A percentile compares a stretch with the other conserved stretches of the same genome.
These are phyloP conservation scores for Medauroidea extradentata DNA, from an alignment of 1,140 invertebrate species.

Conservation along the genomic window DNA sequence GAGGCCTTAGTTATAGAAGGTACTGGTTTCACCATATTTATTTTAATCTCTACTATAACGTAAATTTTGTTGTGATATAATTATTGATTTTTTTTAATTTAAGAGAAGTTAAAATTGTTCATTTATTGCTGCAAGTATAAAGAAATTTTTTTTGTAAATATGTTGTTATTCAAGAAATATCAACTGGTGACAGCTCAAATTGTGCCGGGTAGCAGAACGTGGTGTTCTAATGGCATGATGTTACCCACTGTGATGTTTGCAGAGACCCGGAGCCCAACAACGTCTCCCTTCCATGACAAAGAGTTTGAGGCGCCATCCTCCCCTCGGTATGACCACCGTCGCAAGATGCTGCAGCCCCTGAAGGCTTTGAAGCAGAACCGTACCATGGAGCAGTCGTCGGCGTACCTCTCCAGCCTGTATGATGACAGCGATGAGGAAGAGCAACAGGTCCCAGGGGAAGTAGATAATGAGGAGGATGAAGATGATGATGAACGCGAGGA, in stretches of 20 bases:
- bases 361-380: background rate
- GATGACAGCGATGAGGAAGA: background rate
- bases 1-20: background rate
- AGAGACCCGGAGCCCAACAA: too few species aligned
- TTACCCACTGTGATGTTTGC: too few species aligned
- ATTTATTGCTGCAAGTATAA: too few species aligned
- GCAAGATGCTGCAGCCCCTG: conserved; percentile 1
- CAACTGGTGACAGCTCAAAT: too few species aligned
- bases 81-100: too few species aligned
- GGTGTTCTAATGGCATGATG: too few species aligned
- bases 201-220: too few species aligned
- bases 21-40: background rate
- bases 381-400: background rate
- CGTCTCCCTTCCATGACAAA: background rate
- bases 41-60: too few species aligned
- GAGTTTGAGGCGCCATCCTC: background rate
- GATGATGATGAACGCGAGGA: conserved; percentile 30
- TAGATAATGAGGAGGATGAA: conserved; percentile 9
- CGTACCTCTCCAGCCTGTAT: background rate
- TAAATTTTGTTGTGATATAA: too few species aligned
- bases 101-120: too few species aligned
- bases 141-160: too few species aligned
- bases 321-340: background rate
- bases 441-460: background rate
- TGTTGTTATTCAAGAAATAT: too few species aligned